Conservation (phyloP, 2,113 vertebrate genomes). For the Cyprinodon variegatus region DNA sequence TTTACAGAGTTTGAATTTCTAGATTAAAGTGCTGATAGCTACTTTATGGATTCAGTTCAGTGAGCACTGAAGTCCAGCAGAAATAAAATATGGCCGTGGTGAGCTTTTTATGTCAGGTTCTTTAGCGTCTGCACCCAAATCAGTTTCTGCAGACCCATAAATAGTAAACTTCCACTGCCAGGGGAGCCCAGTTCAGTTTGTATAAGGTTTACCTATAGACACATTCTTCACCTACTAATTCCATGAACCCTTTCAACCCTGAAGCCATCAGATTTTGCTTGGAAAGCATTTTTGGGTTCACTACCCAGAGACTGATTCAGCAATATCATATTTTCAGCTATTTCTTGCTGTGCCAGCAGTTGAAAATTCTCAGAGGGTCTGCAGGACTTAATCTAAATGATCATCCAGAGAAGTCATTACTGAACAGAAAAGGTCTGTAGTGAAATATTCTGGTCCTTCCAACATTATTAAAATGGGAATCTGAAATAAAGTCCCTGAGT, state of each 20-base stretch:
- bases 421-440: slow-evolving; percentile 1
- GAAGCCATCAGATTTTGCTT: slow-evolving; percentile 26
- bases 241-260: slow-evolving; percentile 20
- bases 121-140: neutral
- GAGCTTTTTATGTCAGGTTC: neutral
- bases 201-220: neutral
- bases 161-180: neutral
- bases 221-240: slow-evolving; percentile 29
- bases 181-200: neutral
- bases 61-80: slow-evolving; percentile 1
- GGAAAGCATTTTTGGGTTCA: slow-evolving; percentile 32
- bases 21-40: slow-evolving; percentile 21
- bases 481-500: neutral
- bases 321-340: slow-evolving; percentile 18
- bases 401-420: slow-evolving; percentile 17
- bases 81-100: neutral
- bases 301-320: slow-evolving; percentile 38
- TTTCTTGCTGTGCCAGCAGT: slow-evolving; percentile 14
- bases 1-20: no score
- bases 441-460: neutral
- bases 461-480: neutral
- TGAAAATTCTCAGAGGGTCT: slow-evolving; percentile 21
- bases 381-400: neutral
- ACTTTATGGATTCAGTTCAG: slow-evolving; percentile 12
- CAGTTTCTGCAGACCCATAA: neutral